Evolutionary conservation across 2,888 invertebrate genomes (phyloP).

Genomic region (Parnassius mnemosyne): DNA sequence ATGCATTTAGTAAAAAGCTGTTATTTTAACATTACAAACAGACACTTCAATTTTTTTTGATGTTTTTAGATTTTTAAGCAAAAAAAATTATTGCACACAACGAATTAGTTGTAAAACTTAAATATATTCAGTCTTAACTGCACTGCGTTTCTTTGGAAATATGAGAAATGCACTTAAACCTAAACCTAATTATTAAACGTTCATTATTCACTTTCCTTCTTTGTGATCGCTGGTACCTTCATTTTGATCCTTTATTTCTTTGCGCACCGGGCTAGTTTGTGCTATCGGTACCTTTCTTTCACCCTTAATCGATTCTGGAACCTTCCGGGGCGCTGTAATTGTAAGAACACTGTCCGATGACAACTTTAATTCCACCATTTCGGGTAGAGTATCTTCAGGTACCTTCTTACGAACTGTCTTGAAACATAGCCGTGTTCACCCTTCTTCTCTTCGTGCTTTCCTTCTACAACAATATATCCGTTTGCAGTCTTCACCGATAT

Average conservation of each 20-base stretch:
- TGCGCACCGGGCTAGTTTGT: constrained; percentile 78
- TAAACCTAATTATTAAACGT: neutral
- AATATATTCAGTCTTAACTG: constrained; percentile 21
- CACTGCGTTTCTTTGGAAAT: constrained; percentile 4
- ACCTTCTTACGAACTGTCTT: constrained; percentile 86
- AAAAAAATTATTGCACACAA: constrained; percentile 9
- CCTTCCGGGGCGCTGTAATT: constrained; percentile 80
- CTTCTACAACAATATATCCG: constrained; percentile 84
- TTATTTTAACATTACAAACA: no score
- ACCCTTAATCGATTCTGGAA: constrained; percentile 40
- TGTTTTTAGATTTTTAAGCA: no score
- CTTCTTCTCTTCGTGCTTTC: constrained; percentile 87
- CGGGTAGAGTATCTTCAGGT: constrained; percentile 85
- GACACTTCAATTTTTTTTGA: no score
- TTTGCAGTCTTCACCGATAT: constrained; percentile 87
- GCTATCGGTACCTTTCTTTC: constrained; percentile 80
- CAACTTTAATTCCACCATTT: constrained; percentile 83
- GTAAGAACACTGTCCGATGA: constrained; percentile 87
- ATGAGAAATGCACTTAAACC: constrained; percentile 13
- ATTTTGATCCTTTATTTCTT: constrained; percentile 46
- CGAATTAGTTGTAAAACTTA: neutral
- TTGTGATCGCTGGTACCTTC: constrained; percentile 43
- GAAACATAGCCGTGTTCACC: constrained; percentile 87
- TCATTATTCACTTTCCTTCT: constrained; percentile 26
- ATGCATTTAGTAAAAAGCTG: no score